Percentiles rank a stretch among this genome's conserved stretches.
Conservation (phyloP, 2,797 vertebrate genomes). For the Lagorchestes hirsutus region DNA sequence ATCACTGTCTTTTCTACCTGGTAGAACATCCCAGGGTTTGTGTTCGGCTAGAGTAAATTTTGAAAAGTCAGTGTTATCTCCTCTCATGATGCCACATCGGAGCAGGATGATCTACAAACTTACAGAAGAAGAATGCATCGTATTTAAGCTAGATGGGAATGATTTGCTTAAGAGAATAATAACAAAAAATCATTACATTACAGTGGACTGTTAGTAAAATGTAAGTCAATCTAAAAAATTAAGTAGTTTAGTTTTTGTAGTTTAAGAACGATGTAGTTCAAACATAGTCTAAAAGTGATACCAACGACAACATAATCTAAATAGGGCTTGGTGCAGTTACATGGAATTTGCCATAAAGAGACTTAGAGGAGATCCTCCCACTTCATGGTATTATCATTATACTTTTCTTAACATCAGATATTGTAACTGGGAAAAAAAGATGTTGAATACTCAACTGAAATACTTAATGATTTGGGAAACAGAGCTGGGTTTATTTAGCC, state of each 20-base stretch:
- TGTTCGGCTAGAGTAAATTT: background rate
- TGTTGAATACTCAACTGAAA: background rate
- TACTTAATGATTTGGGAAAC: background rate
- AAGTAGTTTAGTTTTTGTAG: background rate
- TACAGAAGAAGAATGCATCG: background rate
- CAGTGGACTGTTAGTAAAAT: background rate
- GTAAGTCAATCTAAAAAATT: background rate
- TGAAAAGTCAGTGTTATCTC: background rate
- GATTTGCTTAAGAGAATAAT: background rate
- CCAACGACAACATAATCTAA: background rate
- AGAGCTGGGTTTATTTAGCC: background rate
- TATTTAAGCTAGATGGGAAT: background rate
- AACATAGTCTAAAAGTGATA: background rate
- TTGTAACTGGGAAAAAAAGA: background rate
- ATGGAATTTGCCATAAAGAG: background rate
- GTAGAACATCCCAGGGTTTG: background rate
- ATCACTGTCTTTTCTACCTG: background rate
- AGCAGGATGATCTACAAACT: background rate
- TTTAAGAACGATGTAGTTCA: background rate
- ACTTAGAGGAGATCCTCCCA: background rate
- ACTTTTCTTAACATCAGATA: background rate
- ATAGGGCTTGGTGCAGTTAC: background rate
- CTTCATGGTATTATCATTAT: background rate
- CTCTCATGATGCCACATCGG: background rate
- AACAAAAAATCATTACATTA: background rate